A percentile compares a stretch with the other conserved stretches of the same genome.
Conservation (phyloP, 1,140 invertebrate species). For the Subanguina moxae region DNA sequence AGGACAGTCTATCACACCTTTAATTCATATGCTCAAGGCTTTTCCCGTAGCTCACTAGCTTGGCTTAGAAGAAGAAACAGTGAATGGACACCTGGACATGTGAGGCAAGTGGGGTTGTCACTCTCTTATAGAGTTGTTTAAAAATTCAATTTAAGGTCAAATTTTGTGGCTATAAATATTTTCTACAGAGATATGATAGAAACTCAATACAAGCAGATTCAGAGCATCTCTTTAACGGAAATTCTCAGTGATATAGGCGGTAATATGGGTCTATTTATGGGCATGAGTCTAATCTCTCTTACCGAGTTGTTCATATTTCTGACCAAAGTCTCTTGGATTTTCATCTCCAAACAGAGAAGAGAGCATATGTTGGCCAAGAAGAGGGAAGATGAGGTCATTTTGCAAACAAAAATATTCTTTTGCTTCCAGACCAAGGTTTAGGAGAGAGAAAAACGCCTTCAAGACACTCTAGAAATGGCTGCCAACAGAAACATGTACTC, state of each 20-base stretch:
- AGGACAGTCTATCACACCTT: slow-evolving; percentile 53
- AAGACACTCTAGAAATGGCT: slow-evolving; percentile 38
- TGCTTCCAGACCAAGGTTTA: background rate
- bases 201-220: slow-evolving; percentile 55
- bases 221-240: slow-evolving; percentile 45
- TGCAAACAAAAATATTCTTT: background rate
- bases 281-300: slow-evolving; percentile 52
- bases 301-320: slow-evolving; percentile 49
- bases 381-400: slow-evolving; percentile 28
- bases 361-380: slow-evolving; percentile 53
- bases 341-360: slow-evolving; percentile 48
- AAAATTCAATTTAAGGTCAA: slow-evolving; percentile 27
- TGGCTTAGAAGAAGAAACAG: slow-evolving; percentile 21
- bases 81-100: slow-evolving; percentile 31
- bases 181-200: slow-evolving; percentile 57
- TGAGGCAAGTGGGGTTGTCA: background rate
- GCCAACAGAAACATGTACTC: background rate
- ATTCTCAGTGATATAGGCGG: slow-evolving; percentile 53
- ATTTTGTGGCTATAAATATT: slow-evolving; percentile 54
- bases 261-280: slow-evolving; percentile 58
- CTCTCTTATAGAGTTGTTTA: background rate
- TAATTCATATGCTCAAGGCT: slow-evolving; percentile 53
- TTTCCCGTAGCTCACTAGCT: slow-evolving; percentile 34
- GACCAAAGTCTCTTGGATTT: slow-evolving; percentile 52
- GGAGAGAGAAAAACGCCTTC: slow-evolving; percentile 43